Evolutionary conservation across 2,113 vertebrate genomes (phyloP), one percentile per base, ranked within the genome.

Genomic region (Dendropsophus ebraccatus): DNA sequence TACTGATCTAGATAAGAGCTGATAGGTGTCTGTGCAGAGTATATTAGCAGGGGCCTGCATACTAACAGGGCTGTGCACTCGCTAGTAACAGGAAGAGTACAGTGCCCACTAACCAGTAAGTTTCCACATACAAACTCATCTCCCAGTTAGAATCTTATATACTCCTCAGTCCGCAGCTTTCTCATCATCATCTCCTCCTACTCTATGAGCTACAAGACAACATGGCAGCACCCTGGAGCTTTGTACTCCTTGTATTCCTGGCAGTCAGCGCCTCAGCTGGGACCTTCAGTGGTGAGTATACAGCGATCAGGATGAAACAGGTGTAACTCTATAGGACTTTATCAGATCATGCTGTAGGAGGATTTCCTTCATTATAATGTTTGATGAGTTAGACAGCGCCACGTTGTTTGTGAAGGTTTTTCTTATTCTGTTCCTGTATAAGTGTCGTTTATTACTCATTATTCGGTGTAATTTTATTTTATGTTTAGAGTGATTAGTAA

Each of bases 251-350:
- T 30, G 88, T 88, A 79, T 89, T 86, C 14, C 49, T 90, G 19
- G 78, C 30, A 1, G 25, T 89, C 30, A 85, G 88, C 75, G 69
- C 73, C 86, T 84, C 73, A 87, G 45, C 12, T 0, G 0, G 16
- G 52, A 69, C 65, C 35, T 85, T 76, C 23, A 9, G 32, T 10
- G 90, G 91, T 92, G 89, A 91, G 91, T 88, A 17, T 0, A 0
- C 21, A n/a, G 16, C 54, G 5, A 47, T n/a, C n/a, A n/a, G n/a
- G n/a, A n/a, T n/a, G n/a, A n/a, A n/a, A n/a, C n/a, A n/a, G n/a
- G n/a, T n/a, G n/a, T n/a, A n/a, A n/a, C n/a, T n/a, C n/a, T 41
- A 41, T 41, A 41, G 41, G 41, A 41, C 41, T 3, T 41, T 41
- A 41, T 41, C 41, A 41, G 4, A 5, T 41, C 41, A 41, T 5